Conservation (phyloP, 1,140 invertebrate species). For the Ridgeia piscesae region DNA sequence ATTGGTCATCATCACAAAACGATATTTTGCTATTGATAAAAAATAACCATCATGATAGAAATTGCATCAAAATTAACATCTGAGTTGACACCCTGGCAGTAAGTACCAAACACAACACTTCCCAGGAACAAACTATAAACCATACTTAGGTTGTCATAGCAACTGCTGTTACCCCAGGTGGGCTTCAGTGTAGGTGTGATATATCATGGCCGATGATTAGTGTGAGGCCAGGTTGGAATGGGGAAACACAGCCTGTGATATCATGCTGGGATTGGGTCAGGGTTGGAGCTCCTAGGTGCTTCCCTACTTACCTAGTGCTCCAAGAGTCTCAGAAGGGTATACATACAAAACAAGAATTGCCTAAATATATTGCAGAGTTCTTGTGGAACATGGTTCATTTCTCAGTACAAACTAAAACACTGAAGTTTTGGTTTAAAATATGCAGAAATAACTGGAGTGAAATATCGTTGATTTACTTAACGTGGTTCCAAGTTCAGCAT, state of each 20-base stretch:
- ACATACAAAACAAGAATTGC: background rate
- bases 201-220: background rate
- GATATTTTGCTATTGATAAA: background rate
- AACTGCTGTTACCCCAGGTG: background rate
- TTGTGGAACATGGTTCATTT: background rate
- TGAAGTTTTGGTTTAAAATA: background rate
- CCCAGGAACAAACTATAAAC: background rate
- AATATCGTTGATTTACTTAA: background rate
- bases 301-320: background rate
- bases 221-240: background rate
- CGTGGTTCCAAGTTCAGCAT: no score
- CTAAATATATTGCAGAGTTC: no score
- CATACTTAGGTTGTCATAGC: background rate
- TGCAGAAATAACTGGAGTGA: background rate
- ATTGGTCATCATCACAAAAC: background rate
- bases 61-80: background rate
- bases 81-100: background rate
- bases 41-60: background rate
- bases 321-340: background rate
- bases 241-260: background rate
- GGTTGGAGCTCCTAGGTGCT: background rate
- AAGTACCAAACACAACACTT: background rate
- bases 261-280: background rate
- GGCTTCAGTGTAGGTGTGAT: background rate
- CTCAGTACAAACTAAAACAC: background rate